Evolutionary conservation across 35 echinoderm and acorn worm species (phyloP), one percentile per base, ranked within the genome.

Genomic region (Holothuria glaberrima): DNA sequence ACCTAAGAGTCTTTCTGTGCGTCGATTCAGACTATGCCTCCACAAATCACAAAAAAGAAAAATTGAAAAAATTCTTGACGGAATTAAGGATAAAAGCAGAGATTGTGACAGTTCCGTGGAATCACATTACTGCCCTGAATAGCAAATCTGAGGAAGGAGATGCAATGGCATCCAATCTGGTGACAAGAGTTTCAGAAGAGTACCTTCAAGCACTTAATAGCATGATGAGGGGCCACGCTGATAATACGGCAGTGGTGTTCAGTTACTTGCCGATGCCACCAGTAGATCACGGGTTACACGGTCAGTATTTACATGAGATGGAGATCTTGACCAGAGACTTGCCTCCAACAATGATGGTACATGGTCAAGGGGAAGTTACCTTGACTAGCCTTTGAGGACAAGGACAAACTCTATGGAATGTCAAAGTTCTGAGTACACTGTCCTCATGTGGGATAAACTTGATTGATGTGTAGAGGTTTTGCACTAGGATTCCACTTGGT

Each of bases 341-440:
- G 35, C 93, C 93, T 50, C 96, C 96, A 4, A 94, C 96, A n/a
- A 86, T 98, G 26, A 80, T 98, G 76, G 93, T 98, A 16, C 96
- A 98, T 69, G 96, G 96, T 30, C 82, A 92, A 34, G 83, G 89
- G 52, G 96, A 94, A 56, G 96, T 98, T 7, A 92, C 96, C 9
- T 80, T 63, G 0, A 94, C 90, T 20, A 82, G 86, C 6, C 45
- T 98, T 66, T 98, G 60, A 27, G 2, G 18, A 22, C 4, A 27
- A 27, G 26, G 22, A 28, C 26, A 16, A 16, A 70, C 0, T 16
- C 27, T 28, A 30, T 26, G 33, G 9, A 32, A 28, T 16, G 25
- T 63, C 2, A 4, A 27, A 63, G 25, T 27, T 5, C 25, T 20
- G 2, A 22, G 3, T 63, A 2, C 1, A 5, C 25, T 5, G 60